Evolutionary conservation across 2,113 vertebrate species (phyloP), one percentile per base, ranked within the genome.

Genomic region (Oncorhynchus clarkii): DNA sequence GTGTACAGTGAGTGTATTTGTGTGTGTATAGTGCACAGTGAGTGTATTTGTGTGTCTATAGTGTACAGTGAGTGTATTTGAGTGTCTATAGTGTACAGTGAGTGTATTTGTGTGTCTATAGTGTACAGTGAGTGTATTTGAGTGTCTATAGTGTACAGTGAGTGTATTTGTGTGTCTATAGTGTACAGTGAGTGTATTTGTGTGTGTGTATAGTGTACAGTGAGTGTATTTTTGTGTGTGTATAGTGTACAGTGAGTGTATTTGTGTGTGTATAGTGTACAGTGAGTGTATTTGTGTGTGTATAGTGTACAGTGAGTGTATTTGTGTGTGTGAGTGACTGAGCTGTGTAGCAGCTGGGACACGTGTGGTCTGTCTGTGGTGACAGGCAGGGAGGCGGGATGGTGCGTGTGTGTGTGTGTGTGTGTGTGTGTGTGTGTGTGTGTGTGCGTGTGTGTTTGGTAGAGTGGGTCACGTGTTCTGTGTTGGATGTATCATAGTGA

Each of bases 331-430:
- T 54, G 49, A 22, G 12, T 26, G 24, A 22, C 20, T 66, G 24
- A 12, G 64, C 26, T 66, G n/a, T 8, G 60, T 62, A 24, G 22
- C 22, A 24, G 64, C 64, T 24, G n/a, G 24, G n/a, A 13, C 64
- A 27, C 26, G 64, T 29, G 64, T 66, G 64, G 57, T 60, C 66
- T 8, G 66, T 31, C 26, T 66, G 64, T 27, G 27, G 31, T 31
- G 12, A 20, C 66, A 67, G 66, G 9, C 49, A 51, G 14, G 12
- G 49, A 51, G 49, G 27, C 82, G 67, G 79, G 80, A 85, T 89
- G 86, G 22, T 29, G 3, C 4, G 29, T 29, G 29, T 29, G 29
- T 29, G 29, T 29, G 4, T 29, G 29, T 29, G 0, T 4, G 29
- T 29, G 45, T 78, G 57, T 65, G 72, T 60, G 45, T 74, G 31